These are phyloP conservation scores for Zeugodacus cucurbitae DNA, from an alignment of 1,140 invertebrate genomes.

Conservation along the genomic window DNA sequence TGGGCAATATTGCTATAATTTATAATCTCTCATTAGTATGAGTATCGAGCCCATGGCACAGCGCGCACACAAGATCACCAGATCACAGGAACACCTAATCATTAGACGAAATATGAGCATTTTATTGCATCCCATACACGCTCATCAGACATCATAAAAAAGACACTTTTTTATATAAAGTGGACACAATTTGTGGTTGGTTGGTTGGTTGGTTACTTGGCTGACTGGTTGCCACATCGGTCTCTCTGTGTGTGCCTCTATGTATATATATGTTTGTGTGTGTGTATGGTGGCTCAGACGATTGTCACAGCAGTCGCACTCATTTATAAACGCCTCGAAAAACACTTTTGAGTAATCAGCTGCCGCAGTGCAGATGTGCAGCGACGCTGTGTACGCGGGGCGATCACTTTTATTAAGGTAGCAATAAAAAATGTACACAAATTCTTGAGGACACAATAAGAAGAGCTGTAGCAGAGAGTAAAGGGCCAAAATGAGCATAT, in stretches of 20 bases:
- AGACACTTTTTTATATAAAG: neutral
- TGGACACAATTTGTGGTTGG: slow-evolving; percentile 7
- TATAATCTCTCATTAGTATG: slow-evolving; percentile 35
- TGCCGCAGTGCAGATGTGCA: neutral
- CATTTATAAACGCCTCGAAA: slow-evolving; percentile 39
- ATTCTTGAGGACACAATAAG: neutral
- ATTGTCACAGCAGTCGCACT: slow-evolving; percentile 35
- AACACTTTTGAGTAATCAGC: slow-evolving; percentile 33
- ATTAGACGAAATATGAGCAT: slow-evolving; percentile 24
- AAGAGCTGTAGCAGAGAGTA: neutral
- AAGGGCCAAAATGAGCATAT: slow-evolving; percentile 13
- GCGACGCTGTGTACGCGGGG: neutral
- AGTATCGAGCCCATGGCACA: neutral
- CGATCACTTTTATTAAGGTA: neutral
- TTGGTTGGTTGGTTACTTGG: neutral
- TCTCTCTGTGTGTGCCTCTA: neutral
- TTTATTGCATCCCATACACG: slow-evolving; percentile 21
- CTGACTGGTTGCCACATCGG: neutral
- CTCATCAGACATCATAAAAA: slow-evolving; percentile 34
- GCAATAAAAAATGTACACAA: slow-evolving; percentile 18
- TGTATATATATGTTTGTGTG: neutral
- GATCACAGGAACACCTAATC: slow-evolving; percentile 28
- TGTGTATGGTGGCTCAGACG: neutral
- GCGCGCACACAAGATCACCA: neutral
- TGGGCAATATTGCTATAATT: slow-evolving; percentile 26